These are phyloP conservation scores for Cheilosia urbana DNA, from an alignment of 2,888 invertebrate species.

Conservation along the genomic window DNA sequence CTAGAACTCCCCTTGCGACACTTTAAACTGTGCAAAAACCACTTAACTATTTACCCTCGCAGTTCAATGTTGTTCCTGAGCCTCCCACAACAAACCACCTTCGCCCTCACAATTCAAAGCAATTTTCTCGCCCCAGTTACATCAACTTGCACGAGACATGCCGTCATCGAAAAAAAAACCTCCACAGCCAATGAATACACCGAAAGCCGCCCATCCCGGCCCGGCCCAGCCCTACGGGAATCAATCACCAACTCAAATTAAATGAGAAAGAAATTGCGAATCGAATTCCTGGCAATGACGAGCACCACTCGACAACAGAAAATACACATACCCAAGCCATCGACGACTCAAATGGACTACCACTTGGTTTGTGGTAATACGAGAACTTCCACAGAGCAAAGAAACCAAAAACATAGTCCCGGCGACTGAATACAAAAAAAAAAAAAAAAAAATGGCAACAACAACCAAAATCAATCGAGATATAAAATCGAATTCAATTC, in stretches of 20 bases:
- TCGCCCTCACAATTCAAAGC: slow-evolving; percentile 69
- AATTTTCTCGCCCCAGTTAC: slow-evolving; percentile 75
- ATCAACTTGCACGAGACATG: slow-evolving; percentile 66
- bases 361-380: slow-evolving; percentile 55
- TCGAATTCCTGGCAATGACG: slow-evolving; percentile 75
- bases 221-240: slow-evolving; percentile 51
- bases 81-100: neutral
- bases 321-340: slow-evolving; percentile 6
- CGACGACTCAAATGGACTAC: slow-evolving; percentile 40
- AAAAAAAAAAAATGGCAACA: slow-evolving; percentile 47
- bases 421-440: slow-evolving; percentile 3
- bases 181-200: slow-evolving; percentile 57
- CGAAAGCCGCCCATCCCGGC: slow-evolving; percentile 19
- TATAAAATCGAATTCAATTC: slow-evolving; percentile 74
- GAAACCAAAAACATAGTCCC: neutral
- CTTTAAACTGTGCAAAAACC: slow-evolving; percentile 72
- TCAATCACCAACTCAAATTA: slow-evolving; percentile 75
- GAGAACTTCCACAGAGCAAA: slow-evolving; percentile 59
- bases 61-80: neutral
- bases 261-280: slow-evolving; percentile 75
- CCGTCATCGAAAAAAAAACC: slow-evolving; percentile 23
- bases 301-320: slow-evolving; percentile 69
- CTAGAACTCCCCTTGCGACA: slow-evolving; percentile 28
- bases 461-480: slow-evolving; percentile 71
- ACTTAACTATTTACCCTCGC: slow-evolving; percentile 56